A percentile compares a stretch with the other conserved stretches of the same genome.
phyloP scores from a whole-genome alignment of 1,140 invertebrate genomes.

The Drosophila takahashii region DNA sequence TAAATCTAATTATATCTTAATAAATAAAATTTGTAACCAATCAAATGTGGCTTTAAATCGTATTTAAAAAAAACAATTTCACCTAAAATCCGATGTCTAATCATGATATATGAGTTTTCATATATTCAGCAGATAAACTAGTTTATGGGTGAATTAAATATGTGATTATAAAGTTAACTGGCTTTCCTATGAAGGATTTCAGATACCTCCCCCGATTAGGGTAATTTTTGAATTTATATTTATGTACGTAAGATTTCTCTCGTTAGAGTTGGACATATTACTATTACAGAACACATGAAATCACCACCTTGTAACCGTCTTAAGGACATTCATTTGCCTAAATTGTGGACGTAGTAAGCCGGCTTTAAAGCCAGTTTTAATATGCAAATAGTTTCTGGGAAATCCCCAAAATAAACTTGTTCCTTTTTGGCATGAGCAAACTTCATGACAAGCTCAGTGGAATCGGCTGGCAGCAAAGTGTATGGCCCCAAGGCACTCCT shows the following conservation, averaged over 20 bases:
- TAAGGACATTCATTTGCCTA: constrained; percentile 3
- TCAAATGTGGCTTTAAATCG: too few species aligned
- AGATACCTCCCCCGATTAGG: too few species aligned
- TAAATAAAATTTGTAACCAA: too few species aligned
- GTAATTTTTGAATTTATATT: too few species aligned
- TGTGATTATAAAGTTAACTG: background rate
- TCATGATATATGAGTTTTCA: constrained; percentile 2
- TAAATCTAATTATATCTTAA: too few species aligned
- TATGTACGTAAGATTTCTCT: too few species aligned
- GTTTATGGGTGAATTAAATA: constrained; percentile 3
- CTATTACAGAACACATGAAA: background rate
- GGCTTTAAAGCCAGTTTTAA: constrained; percentile 16
- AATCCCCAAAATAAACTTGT: constrained; percentile 27
- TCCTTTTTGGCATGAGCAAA: constrained; percentile 20
- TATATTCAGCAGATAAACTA: constrained; percentile 9
- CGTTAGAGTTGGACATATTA: too few species aligned
- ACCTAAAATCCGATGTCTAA: too few species aligned
- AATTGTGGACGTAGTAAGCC: constrained; percentile 11
- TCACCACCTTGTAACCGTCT: background rate
- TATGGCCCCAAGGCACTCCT: constrained; percentile 26
- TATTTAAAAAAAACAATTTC: too few species aligned
- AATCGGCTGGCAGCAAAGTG: constrained; percentile 26
- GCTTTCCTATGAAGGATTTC: too few species aligned
- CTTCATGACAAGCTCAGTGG: constrained; percentile 34
- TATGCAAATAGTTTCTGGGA: constrained; percentile 25